Evolutionary conservation across 1,140 invertebrate species (phyloP), one percentile per base, ranked within the genome.

Genomic region (Pissodes strobi): DNA sequence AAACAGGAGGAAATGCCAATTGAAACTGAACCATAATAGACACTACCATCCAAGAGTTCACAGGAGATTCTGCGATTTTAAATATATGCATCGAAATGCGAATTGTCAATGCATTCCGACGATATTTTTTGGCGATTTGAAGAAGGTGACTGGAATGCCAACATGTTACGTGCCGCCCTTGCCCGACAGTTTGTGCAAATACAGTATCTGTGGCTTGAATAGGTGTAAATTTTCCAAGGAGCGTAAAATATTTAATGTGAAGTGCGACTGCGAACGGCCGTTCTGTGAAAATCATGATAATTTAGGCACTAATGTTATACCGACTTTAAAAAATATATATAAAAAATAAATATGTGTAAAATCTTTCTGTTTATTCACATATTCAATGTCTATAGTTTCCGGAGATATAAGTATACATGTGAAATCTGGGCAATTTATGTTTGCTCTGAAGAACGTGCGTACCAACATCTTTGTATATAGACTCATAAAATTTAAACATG

Each of bases 51-150:
- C 30, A n/a, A 62, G 70, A 38, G 52, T 72, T 3, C 70, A 72
- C 38, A 65, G 70, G 21, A 65, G 70, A 38, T 64, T 69, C 30
- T 72, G 70, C 39, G 70, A 72, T 66, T 60, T 71, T 46, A 64
- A 67, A 9, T 62, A 69, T 8, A 62, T 65, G 38, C 0, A 46
- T 12, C 45, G 41, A n/a, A 66, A 71, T 18, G 51, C 62, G 12
- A 41, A 66, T 30, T 71, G 69, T 45, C 66, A 55, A 17, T 71
- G 69, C 25, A 46, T 53, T n/a, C 49, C 64, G 9, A 64, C 51
- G 6, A 38, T 69, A 13, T 64, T 71, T 45, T 61, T 22, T 13
- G 51, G 64, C 2, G 45, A 64, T 25, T 30, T 69, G 34, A 62
- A 59, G n/a, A 68, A 68, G 51, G 69, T 71, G n/a, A 49, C 39